Base-by-base conservation (phyloP, 2,888 invertebrate genomes). In the Diaprepes abbreviatus region DNA sequence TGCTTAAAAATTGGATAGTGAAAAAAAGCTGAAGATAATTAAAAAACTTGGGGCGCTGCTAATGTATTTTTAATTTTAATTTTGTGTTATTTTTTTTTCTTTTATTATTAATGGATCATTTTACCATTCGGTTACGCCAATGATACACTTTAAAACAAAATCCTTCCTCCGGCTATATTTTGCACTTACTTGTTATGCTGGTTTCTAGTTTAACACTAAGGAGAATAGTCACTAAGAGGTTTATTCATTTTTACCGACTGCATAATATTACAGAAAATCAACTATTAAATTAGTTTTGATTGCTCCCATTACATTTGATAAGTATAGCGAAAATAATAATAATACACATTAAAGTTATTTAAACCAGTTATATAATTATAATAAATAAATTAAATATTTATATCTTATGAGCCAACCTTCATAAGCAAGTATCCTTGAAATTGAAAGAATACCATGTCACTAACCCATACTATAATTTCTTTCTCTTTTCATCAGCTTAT, bases 401-500 rank as follows among this genome's bases (percentile, higher is more conserved):
- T 1, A 14, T 50, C 9, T 9, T 17, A 57, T 17, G 58, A 40
- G 4, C 17, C 40, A 40, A 58, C 58, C 58, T 43, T 14, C n/a
- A 12, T n/a, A 17, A 2, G 17, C 21, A 21, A 7, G 10, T 16
- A 43, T 40, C 58, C 43, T 58, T 58, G 58, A 31, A 24, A 3
- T 17, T 16, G 24, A 43, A 31, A 9, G 10, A 14, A 43, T 31
- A 12, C 54, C 17, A 54, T 63, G 54, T 63, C 63, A 63, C 54
- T 63, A 63, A 63, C 63, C 63, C 40, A 54, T 19, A 52, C 50
- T 40, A 28, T 40, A 38, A 63, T 54, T 54, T 63, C 63, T 54
- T 31, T 63, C 40, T 54, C 40, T 40, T 33, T 38, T 43, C 40
- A 36, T 5, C 17, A 52, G 66, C 36, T 52, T 52, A 24, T 64